Percentiles rank a stretch among this genome's conserved stretches.
phyloP scores from a whole-genome alignment of 1,140 invertebrate species.

The Hyles euphorbiae region DNA sequence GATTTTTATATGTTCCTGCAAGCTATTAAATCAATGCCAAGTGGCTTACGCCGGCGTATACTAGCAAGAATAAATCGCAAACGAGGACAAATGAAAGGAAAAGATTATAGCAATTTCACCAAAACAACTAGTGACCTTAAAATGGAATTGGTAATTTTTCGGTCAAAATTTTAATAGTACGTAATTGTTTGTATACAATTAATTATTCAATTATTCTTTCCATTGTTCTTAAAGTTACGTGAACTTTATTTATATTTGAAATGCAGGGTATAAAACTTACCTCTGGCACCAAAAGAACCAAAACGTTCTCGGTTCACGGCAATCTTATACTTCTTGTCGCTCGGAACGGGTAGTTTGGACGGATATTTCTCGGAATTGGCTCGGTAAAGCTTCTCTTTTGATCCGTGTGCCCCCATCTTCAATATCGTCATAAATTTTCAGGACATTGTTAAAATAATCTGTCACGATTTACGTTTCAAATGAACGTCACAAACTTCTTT shows the following conservation, averaged over 20 bases:
- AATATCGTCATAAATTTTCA: conserved; percentile 53
- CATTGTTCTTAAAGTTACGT: too few species aligned
- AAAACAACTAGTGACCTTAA: too few species aligned
- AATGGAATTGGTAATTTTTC: too few species aligned
- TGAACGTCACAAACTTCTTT: conserved; percentile 27
- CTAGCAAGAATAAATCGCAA: too few species aligned
- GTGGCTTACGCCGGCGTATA: too few species aligned
- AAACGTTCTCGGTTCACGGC: conserved; percentile 75
- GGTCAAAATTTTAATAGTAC: too few species aligned
- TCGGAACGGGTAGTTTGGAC: conserved; percentile 67
- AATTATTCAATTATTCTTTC: too few species aligned
- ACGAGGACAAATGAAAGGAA: too few species aligned
- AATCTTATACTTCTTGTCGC: conserved; percentile 72
- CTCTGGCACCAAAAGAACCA: conserved; percentile 76
- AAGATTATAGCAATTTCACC: too few species aligned
- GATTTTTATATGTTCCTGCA: too few species aligned
- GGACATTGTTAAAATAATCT: conserved; percentile 25
- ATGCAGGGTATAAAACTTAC: conserved; percentile 36
- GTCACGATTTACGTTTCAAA: not conserved
- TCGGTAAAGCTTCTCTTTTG: conserved; percentile 80
- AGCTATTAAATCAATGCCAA: too few species aligned
- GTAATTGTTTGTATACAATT: too few species aligned
- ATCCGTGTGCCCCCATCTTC: conserved; percentile 82
- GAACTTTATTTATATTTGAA: not conserved
- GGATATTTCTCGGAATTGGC: conserved; percentile 77